Evolutionary conservation across 2,113 vertebrate species (phyloP), one percentile per base, ranked within the genome.

Genomic region (Siniperca chuatsi): DNA sequence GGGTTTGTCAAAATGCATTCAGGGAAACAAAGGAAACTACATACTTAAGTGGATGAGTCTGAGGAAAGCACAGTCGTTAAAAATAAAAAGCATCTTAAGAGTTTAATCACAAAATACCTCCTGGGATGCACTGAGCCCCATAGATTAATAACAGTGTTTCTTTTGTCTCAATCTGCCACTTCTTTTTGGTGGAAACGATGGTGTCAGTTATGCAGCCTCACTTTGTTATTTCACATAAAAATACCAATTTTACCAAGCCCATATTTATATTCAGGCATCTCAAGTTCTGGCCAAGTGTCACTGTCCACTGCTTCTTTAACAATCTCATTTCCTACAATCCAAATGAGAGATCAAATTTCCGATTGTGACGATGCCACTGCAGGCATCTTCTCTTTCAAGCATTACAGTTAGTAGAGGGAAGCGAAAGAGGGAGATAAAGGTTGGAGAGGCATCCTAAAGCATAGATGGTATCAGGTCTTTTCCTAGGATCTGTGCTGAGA

Each of bases 381-480:
- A 74, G 86, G 75, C 69, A 68, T 78, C 77, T 76, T 54, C 35
- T 62, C 73, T 81, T 73, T 84, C 69, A 88, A 78, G 83, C 72
- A 54, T 60, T 60, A 75, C 79, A 85, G 71, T 85, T 46, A 67
- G 85, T 9, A 21, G 67, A 85, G 57, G 65, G 55, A 65, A 76
- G 60, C 8, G 11, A 69, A 40, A 25, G 55, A 79, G 55, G 78
- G 68, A 83, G 89, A 94, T 89, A 85, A 88, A 91, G 87, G 84
- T 65, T 84, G 80, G 70, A 81, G 88, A 86, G 88, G 87, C 77
- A 46, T 87, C 79, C 82, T 65, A 55, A 86, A 92, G 84, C 84
- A 40, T 67, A 81, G 89, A 93, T 91, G 82, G 23, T 90, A 92
- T 94, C 90, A 55, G 82, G 77, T 75, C 70, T 78, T 60, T 86